phyloP scores from a whole-genome alignment of 2,113 vertebrate genomes.

The Prochilodus magdalenae region DNA sequence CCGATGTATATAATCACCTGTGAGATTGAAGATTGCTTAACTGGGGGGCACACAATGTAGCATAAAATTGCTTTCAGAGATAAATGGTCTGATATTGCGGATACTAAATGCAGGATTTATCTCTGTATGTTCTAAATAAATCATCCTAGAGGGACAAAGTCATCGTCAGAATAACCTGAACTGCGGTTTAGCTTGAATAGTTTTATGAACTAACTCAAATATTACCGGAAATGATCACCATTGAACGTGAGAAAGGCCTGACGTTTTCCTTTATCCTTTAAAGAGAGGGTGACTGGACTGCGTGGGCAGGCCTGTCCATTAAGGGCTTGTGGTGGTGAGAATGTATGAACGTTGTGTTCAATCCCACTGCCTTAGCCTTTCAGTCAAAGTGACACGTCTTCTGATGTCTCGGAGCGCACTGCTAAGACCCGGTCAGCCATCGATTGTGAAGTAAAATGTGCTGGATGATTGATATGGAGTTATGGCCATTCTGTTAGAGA shows the following conservation, averaged over 20 bases:
- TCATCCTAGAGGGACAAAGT: not conserved
- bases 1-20: slow-evolving; percentile 23
- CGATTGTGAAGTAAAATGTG: slow-evolving; percentile 44
- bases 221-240: not conserved
- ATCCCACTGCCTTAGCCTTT: slow-evolving; percentile 1
- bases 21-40: slow-evolving; percentile 23
- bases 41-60: slow-evolving; percentile 24
- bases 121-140: slow-evolving; percentile 8
- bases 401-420: slow-evolving; percentile 30
- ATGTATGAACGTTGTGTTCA: not conserved
- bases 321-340: not conserved
- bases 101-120: slow-evolving; percentile 39
- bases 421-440: slow-evolving; percentile 29
- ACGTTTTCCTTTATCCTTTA: not conserved
- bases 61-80: slow-evolving; percentile 17
- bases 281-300: too few relatives aligned
- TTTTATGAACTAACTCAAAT: not conserved
- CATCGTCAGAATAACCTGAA: not conserved
- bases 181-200: not conserved
- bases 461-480: slow-evolving; percentile 45
- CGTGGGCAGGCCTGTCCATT: not conserved
- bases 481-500: slow-evolving; percentile 53
- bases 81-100: not conserved
- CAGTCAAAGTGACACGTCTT: slow-evolving; percentile 31
- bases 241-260: not conserved